Conservation (phyloP, 2,113 vertebrate genomes). For the Syngnathoides biaculeatus region DNA sequence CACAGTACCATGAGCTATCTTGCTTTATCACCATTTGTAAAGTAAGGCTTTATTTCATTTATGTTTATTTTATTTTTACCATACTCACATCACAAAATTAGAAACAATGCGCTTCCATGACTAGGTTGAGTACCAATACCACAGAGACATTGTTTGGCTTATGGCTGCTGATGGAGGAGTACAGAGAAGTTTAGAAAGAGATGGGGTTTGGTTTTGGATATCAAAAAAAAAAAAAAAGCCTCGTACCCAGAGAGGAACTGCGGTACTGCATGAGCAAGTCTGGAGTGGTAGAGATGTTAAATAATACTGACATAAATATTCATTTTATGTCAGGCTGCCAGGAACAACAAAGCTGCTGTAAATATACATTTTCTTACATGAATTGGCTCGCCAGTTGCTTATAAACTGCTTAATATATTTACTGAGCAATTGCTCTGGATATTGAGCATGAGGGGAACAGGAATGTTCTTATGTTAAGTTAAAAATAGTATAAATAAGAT, state of each 20-base stretch:
- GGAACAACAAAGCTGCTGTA: conserved; percentile 50
- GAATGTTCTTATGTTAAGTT: conserved; percentile 6
- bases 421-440: conserved; percentile 20
- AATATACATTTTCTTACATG: conserved; percentile 33
- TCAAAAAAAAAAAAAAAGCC: too few relatives aligned
- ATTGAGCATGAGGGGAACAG: conserved; percentile 13
- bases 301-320: conserved; percentile 42
- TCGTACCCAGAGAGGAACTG: too few relatives aligned
- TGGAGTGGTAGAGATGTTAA: too few relatives aligned
- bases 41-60: conserved; percentile 30
- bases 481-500: conserved; percentile 27
- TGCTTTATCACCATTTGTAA: conserved; percentile 20
- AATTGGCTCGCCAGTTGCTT: conserved; percentile 17
- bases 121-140: too few relatives aligned
- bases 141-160: too few relatives aligned
- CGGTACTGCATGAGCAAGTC: too few relatives aligned
- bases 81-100: conserved; percentile 19
- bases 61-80: conserved; percentile 27
- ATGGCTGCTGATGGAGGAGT: too few relatives aligned
- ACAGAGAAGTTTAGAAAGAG: too few relatives aligned
- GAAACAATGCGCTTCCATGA: too few relatives aligned
- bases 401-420: conserved; percentile 19
- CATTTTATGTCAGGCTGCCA: conserved; percentile 68
- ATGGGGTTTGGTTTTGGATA: too few relatives aligned
- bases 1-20: conserved; percentile 5